Base-by-base conservation (phyloP, 1,140 invertebrate genomes). In the Conus ventricosus region DNA sequence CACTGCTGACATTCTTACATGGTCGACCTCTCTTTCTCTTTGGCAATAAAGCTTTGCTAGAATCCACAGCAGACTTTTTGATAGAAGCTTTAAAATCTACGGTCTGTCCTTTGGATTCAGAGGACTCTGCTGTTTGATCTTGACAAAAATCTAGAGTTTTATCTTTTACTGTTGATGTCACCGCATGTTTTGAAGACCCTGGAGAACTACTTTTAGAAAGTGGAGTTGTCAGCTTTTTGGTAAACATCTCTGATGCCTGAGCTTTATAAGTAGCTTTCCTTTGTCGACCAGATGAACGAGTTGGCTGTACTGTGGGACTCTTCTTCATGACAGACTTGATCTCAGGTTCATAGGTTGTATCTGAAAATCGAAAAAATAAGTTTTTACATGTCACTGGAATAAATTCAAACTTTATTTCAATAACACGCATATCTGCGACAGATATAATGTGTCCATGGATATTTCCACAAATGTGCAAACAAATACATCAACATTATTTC, bases 231-330 rank as follows among this genome's bases (percentile, higher is more conserved):
- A 8, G 10, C 15, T 81, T 81, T 51, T 81, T 53, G 39, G 51
- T 53, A 23, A 81, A 53, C 17, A 81, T 54, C 13, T 23, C 80
- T 13, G 80, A 54, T 54, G n/a, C 80, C 39, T 54, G 51, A 81
- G 80, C 80, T 81, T 81, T 81, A 0, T 54, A 54, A 54, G 80
- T 81, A 20, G 80, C 39, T 54, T 54, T 81, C 25, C 80, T 81
- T 54, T 81, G 11, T 4, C 80, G 80, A 23, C 39, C 23, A 54
- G 80, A 81, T 81, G 80, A 54, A 51, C 80, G 80, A 81, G 23
- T 81, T 13, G 80, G 80, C 23, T 81, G 80, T 54, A 15, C 3
- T 81, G 39, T 53, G 39, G 27, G 51, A 51, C 80, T 39, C 51
- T 51, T 20, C 51, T 54, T 54, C 20, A 13, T 7, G 10, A 23